Evolutionary conservation across 2,113 vertebrate genomes (phyloP).

Genomic region (Mus spicilegus): DNA sequence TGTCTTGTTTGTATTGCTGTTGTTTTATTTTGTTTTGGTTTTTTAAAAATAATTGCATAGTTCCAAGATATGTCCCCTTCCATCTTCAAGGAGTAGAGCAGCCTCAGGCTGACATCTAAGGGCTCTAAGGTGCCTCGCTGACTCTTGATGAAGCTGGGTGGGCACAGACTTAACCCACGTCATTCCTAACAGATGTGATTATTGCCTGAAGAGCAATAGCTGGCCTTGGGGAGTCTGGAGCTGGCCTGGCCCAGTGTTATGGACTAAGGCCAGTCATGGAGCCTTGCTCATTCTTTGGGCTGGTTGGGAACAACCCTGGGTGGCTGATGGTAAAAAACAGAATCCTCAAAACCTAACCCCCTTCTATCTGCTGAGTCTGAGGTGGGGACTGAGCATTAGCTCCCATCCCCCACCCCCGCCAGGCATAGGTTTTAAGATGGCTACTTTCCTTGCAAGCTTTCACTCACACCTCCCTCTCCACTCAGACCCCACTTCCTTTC

Average conservation of each 20-base stretch:
- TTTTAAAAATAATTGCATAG: not conserved
- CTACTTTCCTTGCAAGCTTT: not conserved
- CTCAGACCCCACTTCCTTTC: not conserved
- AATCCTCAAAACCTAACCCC: too few relatives aligned
- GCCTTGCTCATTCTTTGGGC: not conserved
- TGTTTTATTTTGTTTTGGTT: not conserved
- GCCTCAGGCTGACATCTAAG: not conserved
- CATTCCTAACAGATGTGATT: slow-evolving; percentile 49
- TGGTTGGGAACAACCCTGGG: not conserved
- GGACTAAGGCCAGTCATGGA: not conserved
- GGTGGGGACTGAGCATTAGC: not conserved
- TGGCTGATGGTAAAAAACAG: not conserved
- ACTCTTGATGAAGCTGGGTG: not conserved
- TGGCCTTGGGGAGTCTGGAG: not conserved
- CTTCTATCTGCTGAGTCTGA: not conserved
- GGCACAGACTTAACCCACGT: not conserved
- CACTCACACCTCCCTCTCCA: not conserved
- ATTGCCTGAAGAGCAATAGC: slow-evolving; percentile 55
- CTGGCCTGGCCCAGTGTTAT: not conserved
- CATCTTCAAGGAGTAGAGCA: not conserved
- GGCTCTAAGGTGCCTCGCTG: not conserved
- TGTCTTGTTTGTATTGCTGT: not conserved
- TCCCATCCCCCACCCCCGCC: not conserved
- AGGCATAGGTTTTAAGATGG: not conserved
- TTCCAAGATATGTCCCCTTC: slow-evolving; percentile 1